These are phyloP conservation scores for Euglossa dilemma DNA, from an alignment of 1,140 invertebrate species.

Conservation along the genomic window DNA sequence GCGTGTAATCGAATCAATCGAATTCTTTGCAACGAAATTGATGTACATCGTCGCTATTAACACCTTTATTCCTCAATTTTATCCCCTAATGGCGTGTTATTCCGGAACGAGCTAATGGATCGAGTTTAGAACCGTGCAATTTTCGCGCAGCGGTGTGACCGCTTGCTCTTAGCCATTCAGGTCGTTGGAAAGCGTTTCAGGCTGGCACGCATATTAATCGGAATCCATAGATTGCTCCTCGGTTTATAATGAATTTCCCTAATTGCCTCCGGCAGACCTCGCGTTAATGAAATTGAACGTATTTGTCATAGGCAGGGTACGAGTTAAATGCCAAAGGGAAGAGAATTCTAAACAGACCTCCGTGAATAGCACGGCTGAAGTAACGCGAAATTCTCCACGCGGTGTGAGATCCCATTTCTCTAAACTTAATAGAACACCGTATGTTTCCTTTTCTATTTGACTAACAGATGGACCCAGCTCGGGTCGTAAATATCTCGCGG, in stretches of 20 bases:
- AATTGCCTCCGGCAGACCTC: background rate
- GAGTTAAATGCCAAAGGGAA: background rate
- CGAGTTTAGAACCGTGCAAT: background rate
- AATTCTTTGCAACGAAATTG: background rate
- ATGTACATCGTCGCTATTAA: background rate
- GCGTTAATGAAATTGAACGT: background rate
- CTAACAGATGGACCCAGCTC: no score
- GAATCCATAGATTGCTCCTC: background rate
- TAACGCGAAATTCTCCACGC: no score
- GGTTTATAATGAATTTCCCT: no score
- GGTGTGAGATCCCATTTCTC: no score
- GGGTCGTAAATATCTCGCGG: no score
- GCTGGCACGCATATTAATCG: background rate
- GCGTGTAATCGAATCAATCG: constrained; percentile 17
- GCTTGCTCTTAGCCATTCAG: background rate
- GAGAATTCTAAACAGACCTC: background rate
- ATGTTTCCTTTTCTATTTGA: no score
- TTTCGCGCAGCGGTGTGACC: constrained; percentile 3
- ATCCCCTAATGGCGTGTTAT: background rate
- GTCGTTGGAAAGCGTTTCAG: background rate
- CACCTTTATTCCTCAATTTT: background rate
- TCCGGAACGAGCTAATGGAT: background rate
- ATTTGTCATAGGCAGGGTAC: background rate
- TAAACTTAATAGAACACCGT: no score
- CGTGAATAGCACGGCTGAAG: no score